These are phyloP conservation scores for Malurus splendens DNA, from an alignment of 2,797 vertebrate species.

Conservation along the genomic window DNA sequence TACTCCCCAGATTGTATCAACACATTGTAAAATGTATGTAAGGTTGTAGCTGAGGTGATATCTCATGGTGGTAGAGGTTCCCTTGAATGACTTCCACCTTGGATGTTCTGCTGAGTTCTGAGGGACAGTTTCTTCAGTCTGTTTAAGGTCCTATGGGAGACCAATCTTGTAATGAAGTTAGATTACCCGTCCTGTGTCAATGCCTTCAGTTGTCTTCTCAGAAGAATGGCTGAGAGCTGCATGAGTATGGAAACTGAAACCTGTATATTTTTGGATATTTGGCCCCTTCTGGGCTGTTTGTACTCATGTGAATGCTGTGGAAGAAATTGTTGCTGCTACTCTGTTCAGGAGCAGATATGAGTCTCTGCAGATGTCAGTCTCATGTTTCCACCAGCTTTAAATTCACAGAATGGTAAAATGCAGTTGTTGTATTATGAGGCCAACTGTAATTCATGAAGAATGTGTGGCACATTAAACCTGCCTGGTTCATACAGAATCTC, in stretches of 20 bases:
- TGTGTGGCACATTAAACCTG: neutral
- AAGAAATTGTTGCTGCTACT: fast-evolving
- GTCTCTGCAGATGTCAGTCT: neutral
- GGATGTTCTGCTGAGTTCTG: neutral
- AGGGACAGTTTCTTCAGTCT: neutral
- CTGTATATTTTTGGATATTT: neutral
- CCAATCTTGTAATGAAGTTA: neutral
- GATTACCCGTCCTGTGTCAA: fast-evolving
- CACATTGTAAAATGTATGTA: neutral
- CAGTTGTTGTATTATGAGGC: neutral
- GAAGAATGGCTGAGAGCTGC: neutral
- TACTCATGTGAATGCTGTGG: neutral
- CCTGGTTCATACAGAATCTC: slow-evolving; percentile 17
- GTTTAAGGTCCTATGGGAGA: neutral
- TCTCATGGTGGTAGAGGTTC: neutral
- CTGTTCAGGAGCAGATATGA: neutral
- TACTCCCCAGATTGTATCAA: neutral
- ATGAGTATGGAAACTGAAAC: neutral
- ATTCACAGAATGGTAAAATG: neutral
- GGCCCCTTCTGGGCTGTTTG: neutral
- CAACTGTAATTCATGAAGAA: neutral
- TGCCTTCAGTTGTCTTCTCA: neutral
- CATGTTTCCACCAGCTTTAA: neutral
- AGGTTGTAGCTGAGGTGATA: neutral
- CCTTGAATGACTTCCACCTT: neutral